These are phyloP conservation scores for Acanthurus leucopareius DNA, from an alignment of 2,797 vertebrate species.

Conservation along the genomic window DNA sequence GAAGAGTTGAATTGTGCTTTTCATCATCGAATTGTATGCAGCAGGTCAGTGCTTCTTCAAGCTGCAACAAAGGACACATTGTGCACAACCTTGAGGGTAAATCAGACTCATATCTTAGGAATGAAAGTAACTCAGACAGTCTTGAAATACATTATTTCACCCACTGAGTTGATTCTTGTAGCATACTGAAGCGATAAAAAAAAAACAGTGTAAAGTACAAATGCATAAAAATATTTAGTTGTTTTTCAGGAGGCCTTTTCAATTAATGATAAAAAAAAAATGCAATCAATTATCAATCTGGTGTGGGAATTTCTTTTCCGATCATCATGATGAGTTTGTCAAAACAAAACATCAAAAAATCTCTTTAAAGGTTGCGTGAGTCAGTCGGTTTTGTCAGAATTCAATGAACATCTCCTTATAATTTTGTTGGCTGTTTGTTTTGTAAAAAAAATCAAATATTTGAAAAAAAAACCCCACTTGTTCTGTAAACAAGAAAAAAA, in stretches of 20 bases:
- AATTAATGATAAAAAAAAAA: neutral
- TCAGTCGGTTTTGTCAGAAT: neutral
- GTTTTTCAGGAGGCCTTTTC: neutral
- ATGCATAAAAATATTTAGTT: conserved; percentile 21
- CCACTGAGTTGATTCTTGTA: conserved; percentile 18
- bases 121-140: conserved; percentile 34
- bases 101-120: conserved; percentile 20
- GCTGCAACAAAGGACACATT: conserved; percentile 31
- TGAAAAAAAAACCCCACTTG: too few species aligned
- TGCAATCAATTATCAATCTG: conserved; percentile 15
- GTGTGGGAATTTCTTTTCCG: neutral
- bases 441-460: neutral
- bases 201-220: conserved; percentile 16
- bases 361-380: neutral
- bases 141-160: conserved; percentile 38
- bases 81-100: conserved; percentile 24
- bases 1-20: conserved; percentile 60
- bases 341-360: neutral
- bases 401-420: neutral
- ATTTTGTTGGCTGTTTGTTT: neutral
- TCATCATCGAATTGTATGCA: conserved; percentile 62
- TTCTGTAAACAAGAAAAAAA: too few species aligned
- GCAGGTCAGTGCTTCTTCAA: conserved; percentile 35
- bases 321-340: conserved; percentile 4
- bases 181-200: conserved; percentile 25